phyloP scores from a whole-genome alignment of 2,797 vertebrate species.

The Oophaga sylvatica region DNA sequence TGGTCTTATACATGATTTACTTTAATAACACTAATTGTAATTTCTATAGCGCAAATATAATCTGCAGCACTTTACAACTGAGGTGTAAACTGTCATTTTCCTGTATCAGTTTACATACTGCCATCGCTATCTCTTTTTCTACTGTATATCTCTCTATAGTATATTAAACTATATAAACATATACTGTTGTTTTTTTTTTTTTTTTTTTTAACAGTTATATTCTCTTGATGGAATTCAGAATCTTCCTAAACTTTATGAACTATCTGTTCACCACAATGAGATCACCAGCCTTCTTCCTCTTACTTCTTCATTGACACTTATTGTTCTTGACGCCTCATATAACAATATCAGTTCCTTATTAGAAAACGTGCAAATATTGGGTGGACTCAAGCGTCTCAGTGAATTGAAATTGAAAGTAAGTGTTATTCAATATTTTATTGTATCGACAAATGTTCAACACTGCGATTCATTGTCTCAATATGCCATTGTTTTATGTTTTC shows the following conservation, averaged over 20 bases:
- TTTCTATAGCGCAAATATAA: too few species aligned
- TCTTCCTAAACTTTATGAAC: constrained; percentile 55
- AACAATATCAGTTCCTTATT: constrained; percentile 50
- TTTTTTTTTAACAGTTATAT: constrained; percentile 41
- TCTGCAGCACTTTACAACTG: too few species aligned
- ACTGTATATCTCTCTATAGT: too few species aligned
- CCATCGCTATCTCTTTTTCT: too few species aligned
- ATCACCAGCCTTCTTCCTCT: constrained; percentile 59
- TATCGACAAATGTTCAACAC: background rate
- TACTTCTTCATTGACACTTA: constrained; percentile 51
- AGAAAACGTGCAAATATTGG: constrained; percentile 49
- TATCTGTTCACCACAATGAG: constrained; percentile 53
- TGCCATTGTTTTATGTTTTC: background rate
- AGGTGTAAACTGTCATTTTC: too few species aligned
- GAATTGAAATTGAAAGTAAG: constrained; percentile 58
- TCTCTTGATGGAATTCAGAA: constrained; percentile 64
- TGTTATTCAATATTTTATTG: background rate
- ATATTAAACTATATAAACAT: background rate
- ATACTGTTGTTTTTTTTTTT: background rate
- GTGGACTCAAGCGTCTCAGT: constrained; percentile 47
- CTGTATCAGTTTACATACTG: too few species aligned
- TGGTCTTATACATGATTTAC: too few species aligned
- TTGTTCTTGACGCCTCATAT: constrained; percentile 57
- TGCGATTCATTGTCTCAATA: background rate
- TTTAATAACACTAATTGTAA: too few species aligned